These are phyloP conservation scores for Plodia interpunctella DNA, from an alignment of 1,140 invertebrate species.

Conservation along the genomic window DNA sequence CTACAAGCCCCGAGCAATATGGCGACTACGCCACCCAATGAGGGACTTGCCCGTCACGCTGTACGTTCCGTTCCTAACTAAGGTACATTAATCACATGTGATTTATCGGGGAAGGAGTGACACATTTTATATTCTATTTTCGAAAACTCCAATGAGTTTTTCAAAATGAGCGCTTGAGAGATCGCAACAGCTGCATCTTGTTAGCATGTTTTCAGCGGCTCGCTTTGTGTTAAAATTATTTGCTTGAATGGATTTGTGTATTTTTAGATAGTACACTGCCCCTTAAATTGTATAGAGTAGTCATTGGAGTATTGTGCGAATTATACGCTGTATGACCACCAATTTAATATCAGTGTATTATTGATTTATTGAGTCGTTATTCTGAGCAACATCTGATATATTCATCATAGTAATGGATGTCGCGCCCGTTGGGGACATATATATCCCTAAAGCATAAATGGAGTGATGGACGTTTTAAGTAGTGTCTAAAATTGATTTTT, in stretches of 20 bases:
- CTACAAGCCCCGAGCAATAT: conserved; percentile 72
- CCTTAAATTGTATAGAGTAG: conserved; percentile 34
- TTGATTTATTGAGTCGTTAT: conserved; percentile 61
- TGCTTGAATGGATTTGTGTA: conserved; percentile 53
- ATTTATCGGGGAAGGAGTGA: conserved; percentile 74
- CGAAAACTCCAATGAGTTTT: conserved; percentile 70
- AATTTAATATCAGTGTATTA: conserved; percentile 54
- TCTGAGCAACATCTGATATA: conserved; percentile 45
- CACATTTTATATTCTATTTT: conserved; percentile 76
- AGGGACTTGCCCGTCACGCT: conserved; percentile 67
- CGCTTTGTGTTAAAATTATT: conserved; percentile 68
- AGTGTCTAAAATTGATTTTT: conserved; percentile 58
- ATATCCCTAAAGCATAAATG: conserved; percentile 18
- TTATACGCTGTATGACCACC: conserved; percentile 53
- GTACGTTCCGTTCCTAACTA: conserved; percentile 56
- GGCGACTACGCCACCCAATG: conserved; percentile 73
- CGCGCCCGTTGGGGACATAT: conserved; percentile 22
- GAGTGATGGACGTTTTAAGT: conserved; percentile 30
- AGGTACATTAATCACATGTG: conserved; percentile 68
- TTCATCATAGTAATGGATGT: conserved; percentile 45
- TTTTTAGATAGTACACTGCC: conserved; percentile 37
- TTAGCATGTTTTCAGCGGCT: conserved; percentile 58
- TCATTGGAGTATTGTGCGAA: conserved; percentile 48
- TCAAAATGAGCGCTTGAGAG: conserved; percentile 66
- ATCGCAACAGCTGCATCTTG: conserved; percentile 72